A percentile compares a stretch with the other conserved stretches of the same genome.
Conservation (phyloP, 2,888 invertebrate species). For the Leptodirus hochenwartii region DNA sequence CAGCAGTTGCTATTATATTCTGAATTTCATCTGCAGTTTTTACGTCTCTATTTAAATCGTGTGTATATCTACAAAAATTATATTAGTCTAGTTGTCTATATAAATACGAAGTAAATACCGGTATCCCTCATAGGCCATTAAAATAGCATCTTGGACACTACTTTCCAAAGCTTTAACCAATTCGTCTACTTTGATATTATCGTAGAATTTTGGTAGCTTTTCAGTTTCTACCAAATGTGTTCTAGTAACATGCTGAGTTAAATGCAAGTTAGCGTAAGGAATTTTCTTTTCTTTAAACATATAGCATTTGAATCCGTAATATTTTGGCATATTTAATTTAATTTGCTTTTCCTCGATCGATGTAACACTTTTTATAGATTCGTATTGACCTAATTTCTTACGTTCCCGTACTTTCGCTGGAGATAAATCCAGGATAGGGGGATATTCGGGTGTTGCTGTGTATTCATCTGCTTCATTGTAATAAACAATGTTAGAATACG, state of each 20-base stretch:
- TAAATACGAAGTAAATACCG: constrained; percentile 9
- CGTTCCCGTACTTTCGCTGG: constrained; percentile 30
- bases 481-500: no score
- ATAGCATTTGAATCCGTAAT: constrained; percentile 56
- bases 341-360: constrained; percentile 75
- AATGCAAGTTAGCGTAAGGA: constrained; percentile 49
- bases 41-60: constrained; percentile 18
- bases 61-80: constrained; percentile 11
- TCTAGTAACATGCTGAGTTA: constrained; percentile 59
- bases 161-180: constrained; percentile 34
- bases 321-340: constrained; percentile 63
- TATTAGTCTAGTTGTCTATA: neutral
- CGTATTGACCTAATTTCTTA: constrained; percentile 27
- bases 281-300: constrained; percentile 39
- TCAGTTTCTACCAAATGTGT: constrained; percentile 46
- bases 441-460: constrained; percentile 30
- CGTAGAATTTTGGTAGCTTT: constrained; percentile 40
- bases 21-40: constrained; percentile 23
- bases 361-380: constrained; percentile 40
- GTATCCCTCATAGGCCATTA: constrained; percentile 33
- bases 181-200: constrained; percentile 23
- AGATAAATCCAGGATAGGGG: constrained; percentile 43
- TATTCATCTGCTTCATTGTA: no score
- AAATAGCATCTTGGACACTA: constrained; percentile 42
- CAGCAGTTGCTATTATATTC: constrained; percentile 29